These are phyloP conservation scores for Beris morrisii DNA, from an alignment of 2,888 invertebrate species.

Conservation along the genomic window DNA sequence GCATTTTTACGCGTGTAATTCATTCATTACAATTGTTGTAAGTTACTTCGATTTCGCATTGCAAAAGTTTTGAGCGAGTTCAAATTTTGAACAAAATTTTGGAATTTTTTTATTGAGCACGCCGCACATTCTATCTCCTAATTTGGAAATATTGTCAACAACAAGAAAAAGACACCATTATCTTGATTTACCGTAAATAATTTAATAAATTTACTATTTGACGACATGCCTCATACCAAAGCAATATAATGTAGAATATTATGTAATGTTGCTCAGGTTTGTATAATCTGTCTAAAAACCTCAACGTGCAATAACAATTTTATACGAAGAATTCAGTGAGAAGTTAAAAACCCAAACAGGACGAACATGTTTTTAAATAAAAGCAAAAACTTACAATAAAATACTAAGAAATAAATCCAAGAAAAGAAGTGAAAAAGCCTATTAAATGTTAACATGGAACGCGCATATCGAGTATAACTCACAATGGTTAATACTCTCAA, in stretches of 20 bases:
- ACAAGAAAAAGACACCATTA: no score
- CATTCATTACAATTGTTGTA: no score
- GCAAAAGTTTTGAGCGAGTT: no score
- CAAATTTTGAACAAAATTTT: no score
- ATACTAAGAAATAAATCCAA: constrained; percentile 13
- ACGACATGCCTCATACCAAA: constrained; percentile 8
- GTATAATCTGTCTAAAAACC: constrained; percentile 5
- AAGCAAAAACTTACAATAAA: background rate
- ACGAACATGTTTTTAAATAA: background rate
- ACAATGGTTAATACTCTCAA: background rate
- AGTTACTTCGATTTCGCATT: no score
- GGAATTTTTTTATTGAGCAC: no score
- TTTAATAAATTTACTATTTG: no score
- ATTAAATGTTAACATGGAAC: constrained; percentile 35
- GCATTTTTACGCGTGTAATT: no score
- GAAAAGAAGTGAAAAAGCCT: constrained; percentile 23
- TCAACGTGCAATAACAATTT: background rate
- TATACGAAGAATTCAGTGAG: background rate
- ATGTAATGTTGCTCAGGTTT: constrained; percentile 21
- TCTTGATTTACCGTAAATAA: no score
- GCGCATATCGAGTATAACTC: constrained; percentile 34
- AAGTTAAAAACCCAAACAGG: background rate
- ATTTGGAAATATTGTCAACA: no score
- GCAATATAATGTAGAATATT: constrained; percentile 13
- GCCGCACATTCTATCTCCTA: no score